phyloP scores from a whole-genome alignment of 2,888 invertebrate genomes.

The Linnaemya vulpina region DNA sequence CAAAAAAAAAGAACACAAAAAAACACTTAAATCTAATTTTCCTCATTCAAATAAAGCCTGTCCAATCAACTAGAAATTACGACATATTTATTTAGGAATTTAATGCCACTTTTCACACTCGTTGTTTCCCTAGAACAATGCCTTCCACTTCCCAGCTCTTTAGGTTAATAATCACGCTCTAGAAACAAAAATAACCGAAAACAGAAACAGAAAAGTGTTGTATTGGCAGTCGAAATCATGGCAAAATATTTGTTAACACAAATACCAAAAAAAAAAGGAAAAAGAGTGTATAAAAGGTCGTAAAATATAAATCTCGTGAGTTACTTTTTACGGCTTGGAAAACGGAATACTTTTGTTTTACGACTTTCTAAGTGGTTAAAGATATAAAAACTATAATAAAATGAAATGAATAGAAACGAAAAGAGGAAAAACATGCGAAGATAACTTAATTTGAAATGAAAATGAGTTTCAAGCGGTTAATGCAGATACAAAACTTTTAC shows the following conservation, averaged over 20 bases:
- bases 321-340: constrained; percentile 56
- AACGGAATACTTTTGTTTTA: constrained; percentile 77
- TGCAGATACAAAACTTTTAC: neutral
- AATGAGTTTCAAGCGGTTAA: neutral
- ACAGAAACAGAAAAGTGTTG: constrained; percentile 4
- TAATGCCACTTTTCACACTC: constrained; percentile 66
- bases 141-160: neutral
- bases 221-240: constrained; percentile 61
- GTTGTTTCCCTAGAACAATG: constrained; percentile 30
- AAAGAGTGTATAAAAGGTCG: constrained; percentile 61
- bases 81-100: constrained; percentile 52
- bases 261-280: no score
- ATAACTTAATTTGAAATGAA: constrained; percentile 59
- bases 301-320: constrained; percentile 69
- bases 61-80: constrained; percentile 54
- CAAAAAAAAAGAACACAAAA: neutral
- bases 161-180: constrained; percentile 58
- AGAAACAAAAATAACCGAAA: constrained; percentile 24
- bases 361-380: constrained; percentile 78
- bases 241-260: constrained; percentile 52
- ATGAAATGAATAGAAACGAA: constrained; percentile 50
- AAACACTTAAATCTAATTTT: constrained; percentile 12
- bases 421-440: constrained; percentile 20
- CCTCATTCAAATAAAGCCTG: constrained; percentile 29
- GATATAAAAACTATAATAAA: constrained; percentile 65